These are phyloP conservation scores for Phyllopteryx taeniolatus DNA, from an alignment of 2,113 vertebrate genomes.

Conservation along the genomic window DNA sequence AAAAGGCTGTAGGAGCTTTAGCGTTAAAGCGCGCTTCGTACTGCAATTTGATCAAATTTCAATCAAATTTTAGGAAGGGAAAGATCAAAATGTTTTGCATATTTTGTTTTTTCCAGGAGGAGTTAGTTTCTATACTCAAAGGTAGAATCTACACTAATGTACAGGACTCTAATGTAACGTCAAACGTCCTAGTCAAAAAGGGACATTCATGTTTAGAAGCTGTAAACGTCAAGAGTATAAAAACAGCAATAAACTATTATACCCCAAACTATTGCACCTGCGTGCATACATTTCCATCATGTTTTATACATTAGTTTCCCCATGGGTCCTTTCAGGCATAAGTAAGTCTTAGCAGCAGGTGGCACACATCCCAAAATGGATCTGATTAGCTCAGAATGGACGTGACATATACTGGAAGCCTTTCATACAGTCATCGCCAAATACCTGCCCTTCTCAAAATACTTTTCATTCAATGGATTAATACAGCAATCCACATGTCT, in stretches of 20 bases:
- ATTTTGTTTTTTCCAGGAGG: neutral
- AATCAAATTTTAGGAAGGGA: conserved; percentile 17
- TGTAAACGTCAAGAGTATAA: neutral
- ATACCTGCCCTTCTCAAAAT: neutral
- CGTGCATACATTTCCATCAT: neutral
- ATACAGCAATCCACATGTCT: too few relatives aligned
- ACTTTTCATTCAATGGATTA: too few relatives aligned
- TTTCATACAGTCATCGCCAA: neutral
- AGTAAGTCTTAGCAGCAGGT: neutral
- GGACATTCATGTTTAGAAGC: neutral
- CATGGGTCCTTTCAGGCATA: neutral
- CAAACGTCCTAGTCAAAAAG: neutral
- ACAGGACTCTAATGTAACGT: neutral
- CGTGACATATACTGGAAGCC: neutral
- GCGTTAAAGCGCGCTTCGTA: conserved; percentile 20
- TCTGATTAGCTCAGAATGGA: neutral
- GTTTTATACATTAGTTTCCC: neutral
- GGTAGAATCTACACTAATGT: neutral
- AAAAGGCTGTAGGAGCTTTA: conserved; percentile 18
- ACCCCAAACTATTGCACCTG: neutral
- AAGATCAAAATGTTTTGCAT: neutral
- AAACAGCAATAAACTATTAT: neutral
- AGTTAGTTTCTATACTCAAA: neutral
- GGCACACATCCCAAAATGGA: neutral
- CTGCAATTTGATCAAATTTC: conserved; percentile 23